Base-by-base conservation (phyloP, 2,888 invertebrate species). In the Pterostichus madidus region DNA sequence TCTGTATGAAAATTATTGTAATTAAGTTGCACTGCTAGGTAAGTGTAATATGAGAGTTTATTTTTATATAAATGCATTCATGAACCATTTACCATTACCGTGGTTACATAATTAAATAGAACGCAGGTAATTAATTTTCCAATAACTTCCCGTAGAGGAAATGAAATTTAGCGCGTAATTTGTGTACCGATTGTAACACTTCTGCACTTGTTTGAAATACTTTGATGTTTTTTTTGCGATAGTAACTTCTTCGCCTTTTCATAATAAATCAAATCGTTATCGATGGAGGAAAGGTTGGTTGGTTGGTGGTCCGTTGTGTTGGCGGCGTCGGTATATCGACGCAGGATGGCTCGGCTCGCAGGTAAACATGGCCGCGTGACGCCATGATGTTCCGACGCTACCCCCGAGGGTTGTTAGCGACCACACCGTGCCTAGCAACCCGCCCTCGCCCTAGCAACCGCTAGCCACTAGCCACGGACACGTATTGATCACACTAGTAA, bases 391-490 rank as follows among this genome's bases (percentile, higher is more conserved):
- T 86, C 87, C 86, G 86, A 46, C 68, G 89, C 89, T 89, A 89
- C 89, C 90, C 89, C 88, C 89, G 90, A 90, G 90, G 90, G 90
- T 89, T 89, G 90, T 90, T 90, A 90, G 90, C 90, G 90, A 90
- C 90, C 90, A 90, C 90, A 90, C 75, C 81, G 88, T 88, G 90
- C 90, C 89, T 90, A 90, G 90, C 90, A 90, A 90, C 90, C 88
- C 90, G 89, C 90, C 90, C 90, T 89, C 90, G 89, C 90, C 90
- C 90, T 90, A 90, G 90, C 90, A 90, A 90, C 90, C 88, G 90
- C 90, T 90, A 90, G 90, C 90, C 90, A 90, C 90, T 90, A 90
- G 90, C 90, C 90, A 89, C 90, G 90, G 90, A 90, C 90, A 90
- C 89, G 90, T 90, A 90, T 90, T 90, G 90, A 90, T 90, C 90